Base-by-base conservation (phyloP, 2,888 invertebrate genomes). In the Folsomia candida region DNA sequence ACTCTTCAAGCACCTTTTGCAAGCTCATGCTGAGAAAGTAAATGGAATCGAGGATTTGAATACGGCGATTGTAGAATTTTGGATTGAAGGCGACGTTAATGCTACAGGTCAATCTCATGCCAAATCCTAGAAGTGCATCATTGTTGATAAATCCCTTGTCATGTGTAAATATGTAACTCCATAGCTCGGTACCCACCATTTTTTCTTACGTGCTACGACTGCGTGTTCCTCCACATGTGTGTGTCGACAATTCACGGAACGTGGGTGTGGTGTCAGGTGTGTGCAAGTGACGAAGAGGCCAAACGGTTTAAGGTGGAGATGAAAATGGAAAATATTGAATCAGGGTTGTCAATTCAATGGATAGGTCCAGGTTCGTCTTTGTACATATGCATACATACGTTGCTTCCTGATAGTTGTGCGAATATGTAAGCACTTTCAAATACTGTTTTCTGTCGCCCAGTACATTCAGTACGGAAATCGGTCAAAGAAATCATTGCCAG, bases 181-280 rank as follows among this genome's bases (percentile, higher is more conserved):
- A n/a, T n/a, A n/a, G 75, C 75, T 18, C 57, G 75, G 47, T 75
- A 73, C 73, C 75, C 75, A 1, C 75, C 75, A 24, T 75, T 71
- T 24, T 75, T 71, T 27, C 70, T 75, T 25, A 75, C 75, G 3
- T 75, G 75, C 54, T 75, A 69, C 60, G 67, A 71, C 26, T 71
- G 71, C 54, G 75, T 73, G 3, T 75, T 75, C 61, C 54, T 75
- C 2, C 73, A 73, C 61, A 73, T 69, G 69, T 71, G 71, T 11
- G 71, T 75, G 24, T 71, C 71, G 14, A 73, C 75, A 1, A 51
- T 63, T 1, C 75, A 75, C 24, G 75, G 75, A 22, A 69, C 69
- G 67, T 75, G 75, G 75, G 75, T 71, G 57, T 75, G 73, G 73
- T n/a, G n/a, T n/a, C 18, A 47, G 47, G 47, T 47, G 27, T 62